Evolutionary conservation across 2,113 vertebrate genomes (phyloP), one percentile per base, ranked within the genome.

Genomic region (Ariopsis seemanni): DNA sequence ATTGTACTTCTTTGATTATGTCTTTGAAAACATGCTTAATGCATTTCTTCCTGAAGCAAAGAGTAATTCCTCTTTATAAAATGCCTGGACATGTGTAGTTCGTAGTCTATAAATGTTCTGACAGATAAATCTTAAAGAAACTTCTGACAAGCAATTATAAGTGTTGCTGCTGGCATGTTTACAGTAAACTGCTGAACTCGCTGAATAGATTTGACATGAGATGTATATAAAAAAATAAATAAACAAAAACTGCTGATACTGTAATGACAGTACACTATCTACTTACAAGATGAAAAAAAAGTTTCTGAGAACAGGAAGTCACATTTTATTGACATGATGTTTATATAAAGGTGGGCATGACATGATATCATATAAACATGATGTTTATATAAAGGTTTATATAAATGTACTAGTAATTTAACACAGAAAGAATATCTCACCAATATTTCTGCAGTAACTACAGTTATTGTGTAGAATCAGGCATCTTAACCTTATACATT

Each of bases 121-220:
- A 2, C 30, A 82, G 57, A 82, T 42, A 62, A 42, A 62, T 1
- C 79, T 58, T 30, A 10, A 57, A 58, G 17, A 15, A 30, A 58
- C 7, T 34, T 80, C 9, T 62, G 27, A 60, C 57, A 55, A 82
- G 79, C 57, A 62, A 62, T 82, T 82, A 82, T 14, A 82, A 11
- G 18, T 48, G 20, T 14, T 82, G 48, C 57, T 25, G 57, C 34
- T 82, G 57, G 20, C 57, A 62, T 42, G 79, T 62, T 60, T 25
- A 62, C 57, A 82, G 42, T 60, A 82, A 78, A 82, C 30, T 15
- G 79, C 57, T 62, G 55, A 81, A 81, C 30, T 60, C 25, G 30
- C 79, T 34, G 30, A 82, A 48, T 42, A 80, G 57, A 80, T 80
- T 58, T 34, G 6, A 60, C 10, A 62, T 42, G 30, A 22, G 5